A percentile compares a stretch with the other conserved stretches of the same genome.
Conservation (phyloP, 2,888 invertebrate species). For the Lasioglossum lativentre region DNA sequence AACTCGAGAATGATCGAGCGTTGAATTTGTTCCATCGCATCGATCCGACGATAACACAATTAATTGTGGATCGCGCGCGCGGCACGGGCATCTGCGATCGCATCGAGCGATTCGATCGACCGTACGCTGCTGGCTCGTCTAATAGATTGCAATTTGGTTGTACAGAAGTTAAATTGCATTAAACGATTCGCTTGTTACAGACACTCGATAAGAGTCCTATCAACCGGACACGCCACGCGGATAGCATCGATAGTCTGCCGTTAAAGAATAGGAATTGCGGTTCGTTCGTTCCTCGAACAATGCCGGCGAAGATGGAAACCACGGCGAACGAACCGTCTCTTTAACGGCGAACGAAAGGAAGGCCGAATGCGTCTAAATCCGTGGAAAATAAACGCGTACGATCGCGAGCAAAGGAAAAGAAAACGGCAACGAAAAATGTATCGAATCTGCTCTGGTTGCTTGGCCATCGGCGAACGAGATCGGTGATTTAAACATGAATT, state of each 20-base stretch:
- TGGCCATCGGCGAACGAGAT: not conserved
- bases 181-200: constrained; percentile 48
- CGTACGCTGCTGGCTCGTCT: constrained; percentile 14
- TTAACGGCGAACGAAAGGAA: not conserved
- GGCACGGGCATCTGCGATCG: not conserved
- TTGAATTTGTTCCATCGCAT: not conserved
- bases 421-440: not conserved
- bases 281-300: not conserved
- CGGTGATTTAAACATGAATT: constrained; percentile 78
- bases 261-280: constrained; percentile 14
- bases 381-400: not conserved
- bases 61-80: not conserved
- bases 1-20: not conserved
- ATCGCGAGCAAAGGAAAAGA: not conserved
- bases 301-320: not conserved
- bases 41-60: not conserved
- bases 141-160: constrained; percentile 38
- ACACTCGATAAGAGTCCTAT: constrained; percentile 39
- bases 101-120: not conserved
- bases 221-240: constrained; percentile 32
- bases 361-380: not conserved
- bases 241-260: constrained; percentile 11
- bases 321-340: not conserved
- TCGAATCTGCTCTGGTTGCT: not conserved
- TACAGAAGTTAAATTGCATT: constrained; percentile 43